phyloP scores from a whole-genome alignment of 2,888 invertebrate genomes.

The Halictus ligatus region DNA sequence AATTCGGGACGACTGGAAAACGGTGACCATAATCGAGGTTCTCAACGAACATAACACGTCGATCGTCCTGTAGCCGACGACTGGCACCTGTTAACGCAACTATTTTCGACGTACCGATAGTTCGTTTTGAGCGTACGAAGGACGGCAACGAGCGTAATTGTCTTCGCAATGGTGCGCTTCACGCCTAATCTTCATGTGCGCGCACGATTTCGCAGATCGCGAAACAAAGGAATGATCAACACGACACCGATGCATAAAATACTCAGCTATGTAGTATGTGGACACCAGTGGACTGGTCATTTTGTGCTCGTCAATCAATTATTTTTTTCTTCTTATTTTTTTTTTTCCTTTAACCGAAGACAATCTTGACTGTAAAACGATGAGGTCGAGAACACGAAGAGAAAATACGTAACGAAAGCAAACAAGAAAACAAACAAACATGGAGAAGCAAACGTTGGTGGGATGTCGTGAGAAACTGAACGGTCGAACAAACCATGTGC shows the following conservation, averaged over 20 bases:
- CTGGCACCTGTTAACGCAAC: neutral
- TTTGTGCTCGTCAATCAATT: conserved; percentile 49
- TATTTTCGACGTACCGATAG: neutral
- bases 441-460: neutral
- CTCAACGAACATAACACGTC: neutral
- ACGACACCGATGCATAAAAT: conserved; percentile 67
- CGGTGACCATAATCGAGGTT: conserved; percentile 1
- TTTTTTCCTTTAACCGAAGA: neutral
- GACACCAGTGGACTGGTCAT: conserved; percentile 79
- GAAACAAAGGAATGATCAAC: conserved; percentile 13
- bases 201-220: neutral
- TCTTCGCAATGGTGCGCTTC: conserved; percentile 35
- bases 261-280: conserved; percentile 82
- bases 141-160: conserved; percentile 35
- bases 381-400: conserved; percentile 27
- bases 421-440: neutral
- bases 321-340: neutral
- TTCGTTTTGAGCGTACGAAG: neutral
- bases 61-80: conserved; percentile 3
- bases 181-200: conserved; percentile 23
- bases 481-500: neutral
- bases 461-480: conserved; percentile 11
- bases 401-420: conserved; percentile 15
- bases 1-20: neutral
- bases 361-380: conserved; percentile 32